Percentiles rank a stretch among this genome's conserved stretches.
These are phyloP conservation scores for Arothron firmamentum DNA, from an alignment of 2,113 vertebrate species.

Conservation along the genomic window DNA sequence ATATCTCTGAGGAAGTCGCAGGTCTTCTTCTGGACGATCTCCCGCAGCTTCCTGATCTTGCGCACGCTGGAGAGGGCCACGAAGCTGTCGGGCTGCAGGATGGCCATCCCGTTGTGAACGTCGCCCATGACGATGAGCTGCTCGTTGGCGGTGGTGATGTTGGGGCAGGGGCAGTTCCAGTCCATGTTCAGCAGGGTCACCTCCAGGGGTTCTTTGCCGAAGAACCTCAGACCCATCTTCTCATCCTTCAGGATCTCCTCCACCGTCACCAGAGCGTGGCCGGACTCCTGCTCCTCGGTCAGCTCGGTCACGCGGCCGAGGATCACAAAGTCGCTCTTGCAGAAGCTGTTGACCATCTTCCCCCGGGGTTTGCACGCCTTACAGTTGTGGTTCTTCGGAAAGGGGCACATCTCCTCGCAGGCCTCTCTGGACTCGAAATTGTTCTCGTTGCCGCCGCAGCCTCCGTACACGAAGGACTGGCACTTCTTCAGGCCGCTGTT, in stretches of 20 bases:
- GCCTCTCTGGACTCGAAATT: conserved; percentile 93
- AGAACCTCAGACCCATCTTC: conserved; percentile 96
- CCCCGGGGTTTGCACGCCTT: conserved; percentile 87
- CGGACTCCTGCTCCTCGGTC: conserved; percentile 88
- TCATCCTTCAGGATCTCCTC: conserved; percentile 97
- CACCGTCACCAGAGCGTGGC: conserved; percentile 88
- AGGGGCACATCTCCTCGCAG: conserved; percentile 93
- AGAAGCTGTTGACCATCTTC: conserved; percentile 94
- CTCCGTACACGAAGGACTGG: conserved; percentile 92
- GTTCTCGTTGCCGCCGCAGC: conserved; percentile 94
- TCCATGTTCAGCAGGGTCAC: conserved; percentile 93
- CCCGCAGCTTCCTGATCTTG: conserved; percentile 85
- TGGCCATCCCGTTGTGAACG: conserved; percentile 92
- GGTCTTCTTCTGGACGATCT: conserved; percentile 91
- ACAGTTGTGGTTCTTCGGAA: conserved; percentile 86
- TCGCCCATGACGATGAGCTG: conserved; percentile 97
- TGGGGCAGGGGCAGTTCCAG: conserved; percentile 95
- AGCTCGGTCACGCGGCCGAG: conserved; percentile 87
- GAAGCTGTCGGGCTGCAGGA: conserved; percentile 91
- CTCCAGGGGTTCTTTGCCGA: conserved; percentile 90
- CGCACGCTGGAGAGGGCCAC: conserved; percentile 84
- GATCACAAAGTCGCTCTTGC: conserved; percentile 93
- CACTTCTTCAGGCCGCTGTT: conserved; percentile 84
- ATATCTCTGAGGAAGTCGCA: conserved; percentile 93
- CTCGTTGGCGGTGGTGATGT: conserved; percentile 81